Evolutionary conservation across 2,888 invertebrate species (phyloP).

Genomic region (Cephus spinipes): DNA sequence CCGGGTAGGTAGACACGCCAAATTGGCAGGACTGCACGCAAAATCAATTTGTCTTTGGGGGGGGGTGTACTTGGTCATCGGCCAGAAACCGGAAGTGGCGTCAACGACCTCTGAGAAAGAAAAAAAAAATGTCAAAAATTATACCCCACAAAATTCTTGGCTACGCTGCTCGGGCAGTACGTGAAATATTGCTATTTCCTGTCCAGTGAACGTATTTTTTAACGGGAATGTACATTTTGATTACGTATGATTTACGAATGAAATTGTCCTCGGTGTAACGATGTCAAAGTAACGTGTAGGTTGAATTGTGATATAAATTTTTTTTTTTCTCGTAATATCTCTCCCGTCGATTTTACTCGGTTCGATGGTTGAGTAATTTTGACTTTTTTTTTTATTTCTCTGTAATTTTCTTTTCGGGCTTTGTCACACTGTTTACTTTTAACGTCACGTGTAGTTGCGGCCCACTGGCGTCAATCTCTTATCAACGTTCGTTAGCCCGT

Average conservation of each 20-base stretch:
- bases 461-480: not conserved
- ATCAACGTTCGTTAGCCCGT: not conserved
- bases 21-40: slow-evolving; percentile 25
- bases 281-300: not conserved
- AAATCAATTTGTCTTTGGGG: slow-evolving; percentile 27
- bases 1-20: slow-evolving; percentile 24
- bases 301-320: not conserved
- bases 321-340: not conserved
- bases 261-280: not conserved
- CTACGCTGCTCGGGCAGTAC: not conserved
- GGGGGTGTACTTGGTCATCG: slow-evolving; percentile 9
- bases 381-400: not conserved
- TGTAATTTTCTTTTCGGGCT: too few species aligned
- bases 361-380: not conserved
- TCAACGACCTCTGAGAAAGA: not conserved
- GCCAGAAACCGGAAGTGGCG: slow-evolving; percentile 12
- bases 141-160: not conserved
- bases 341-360: not conserved
- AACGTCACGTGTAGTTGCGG: not conserved
- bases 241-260: not conserved
- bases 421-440: too few species aligned
- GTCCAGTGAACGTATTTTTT: not conserved
- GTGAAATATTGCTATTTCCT: not conserved
- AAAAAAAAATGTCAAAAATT: too few species aligned
- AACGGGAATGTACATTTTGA: not conserved